Percentiles rank a stretch among this genome's conserved stretches.
Conservation (phyloP, 2,888 invertebrate species). For the Rotaria socialis region DNA sequence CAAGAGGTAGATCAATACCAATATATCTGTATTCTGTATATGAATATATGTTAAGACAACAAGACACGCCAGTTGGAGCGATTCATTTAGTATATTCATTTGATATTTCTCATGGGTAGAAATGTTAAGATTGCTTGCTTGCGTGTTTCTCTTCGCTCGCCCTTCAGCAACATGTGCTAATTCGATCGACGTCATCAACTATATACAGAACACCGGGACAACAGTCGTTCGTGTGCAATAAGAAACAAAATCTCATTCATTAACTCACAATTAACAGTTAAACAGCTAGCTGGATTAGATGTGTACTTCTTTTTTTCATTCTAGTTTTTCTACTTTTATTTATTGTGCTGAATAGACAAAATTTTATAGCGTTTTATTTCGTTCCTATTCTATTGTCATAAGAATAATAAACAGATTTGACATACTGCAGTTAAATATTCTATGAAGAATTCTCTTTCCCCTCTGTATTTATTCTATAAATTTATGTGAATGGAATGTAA, state of each 20-base stretch:
- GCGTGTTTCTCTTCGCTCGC: background rate
- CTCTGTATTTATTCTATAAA: background rate
- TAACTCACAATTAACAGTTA: background rate
- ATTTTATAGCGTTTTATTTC: background rate
- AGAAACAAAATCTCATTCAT: background rate
- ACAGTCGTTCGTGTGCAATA: background rate
- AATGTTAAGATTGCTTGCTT: conserved; percentile 12
- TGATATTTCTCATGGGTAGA: background rate
- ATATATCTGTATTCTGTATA: conserved; percentile 1
- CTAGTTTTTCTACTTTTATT: background rate
- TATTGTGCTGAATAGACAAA: background rate
- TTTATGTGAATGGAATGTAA: background rate
- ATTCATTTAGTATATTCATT: conserved; percentile 4
- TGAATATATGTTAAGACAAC: conserved; percentile 26
- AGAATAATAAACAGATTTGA: background rate
- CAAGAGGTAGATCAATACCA: conserved; percentile 18
- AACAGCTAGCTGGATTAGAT: background rate
- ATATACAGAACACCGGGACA: background rate
- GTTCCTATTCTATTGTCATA: background rate
- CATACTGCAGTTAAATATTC: background rate
- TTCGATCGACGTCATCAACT: conserved; percentile 10
- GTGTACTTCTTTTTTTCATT: background rate
- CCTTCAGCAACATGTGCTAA: conserved; percentile 21
- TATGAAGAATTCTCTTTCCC: background rate
- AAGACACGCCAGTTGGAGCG: conserved; percentile 23